A percentile compares a stretch with the other conserved stretches of the same genome.
These are phyloP conservation scores for Thelaira solivaga DNA, from an alignment of 2,888 invertebrate species.

Conservation along the genomic window DNA sequence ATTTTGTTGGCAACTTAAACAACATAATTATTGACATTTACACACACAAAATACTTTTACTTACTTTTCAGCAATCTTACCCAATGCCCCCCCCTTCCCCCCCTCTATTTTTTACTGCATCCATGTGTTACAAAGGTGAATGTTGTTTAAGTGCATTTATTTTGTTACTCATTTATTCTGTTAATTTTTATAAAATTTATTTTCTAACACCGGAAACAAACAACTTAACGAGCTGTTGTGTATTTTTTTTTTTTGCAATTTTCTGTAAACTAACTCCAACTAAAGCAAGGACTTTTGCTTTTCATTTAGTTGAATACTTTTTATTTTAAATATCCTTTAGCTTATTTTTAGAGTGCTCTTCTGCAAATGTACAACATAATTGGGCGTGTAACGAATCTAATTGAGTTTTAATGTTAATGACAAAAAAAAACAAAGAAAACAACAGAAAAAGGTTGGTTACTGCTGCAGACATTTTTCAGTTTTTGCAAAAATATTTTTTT, in stretches of 20 bases:
- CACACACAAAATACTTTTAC: slow-evolving; percentile 43
- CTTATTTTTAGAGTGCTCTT: slow-evolving; percentile 37
- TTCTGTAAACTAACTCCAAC: not conserved
- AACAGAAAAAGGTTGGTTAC: no score
- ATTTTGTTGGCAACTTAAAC: slow-evolving; percentile 69
- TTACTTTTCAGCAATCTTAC: not conserved
- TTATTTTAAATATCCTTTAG: slow-evolving; percentile 58
- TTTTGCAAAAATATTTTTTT: slow-evolving; percentile 17
- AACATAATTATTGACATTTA: slow-evolving; percentile 69
- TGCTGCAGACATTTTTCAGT: slow-evolving; percentile 9
- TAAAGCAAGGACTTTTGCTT: not conserved
- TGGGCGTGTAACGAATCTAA: slow-evolving; percentile 77
- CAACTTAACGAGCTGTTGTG: slow-evolving; percentile 32
- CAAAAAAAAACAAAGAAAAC: no score
- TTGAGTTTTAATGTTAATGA: slow-evolving; percentile 76
- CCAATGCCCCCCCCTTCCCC: no score
- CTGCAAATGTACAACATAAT: slow-evolving; percentile 66
- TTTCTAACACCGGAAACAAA: slow-evolving; percentile 59
- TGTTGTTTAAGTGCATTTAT: not conserved
- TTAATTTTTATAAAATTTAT: slow-evolving; percentile 60
- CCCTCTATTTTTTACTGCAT: no score
- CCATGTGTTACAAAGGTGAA: not conserved
- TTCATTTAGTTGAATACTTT: not conserved
- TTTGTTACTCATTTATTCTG: slow-evolving; percentile 45
- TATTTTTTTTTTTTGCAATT: not conserved